These are phyloP conservation scores for Colinus virginianus DNA, from an alignment of 2,113 vertebrate species.

Conservation along the genomic window DNA sequence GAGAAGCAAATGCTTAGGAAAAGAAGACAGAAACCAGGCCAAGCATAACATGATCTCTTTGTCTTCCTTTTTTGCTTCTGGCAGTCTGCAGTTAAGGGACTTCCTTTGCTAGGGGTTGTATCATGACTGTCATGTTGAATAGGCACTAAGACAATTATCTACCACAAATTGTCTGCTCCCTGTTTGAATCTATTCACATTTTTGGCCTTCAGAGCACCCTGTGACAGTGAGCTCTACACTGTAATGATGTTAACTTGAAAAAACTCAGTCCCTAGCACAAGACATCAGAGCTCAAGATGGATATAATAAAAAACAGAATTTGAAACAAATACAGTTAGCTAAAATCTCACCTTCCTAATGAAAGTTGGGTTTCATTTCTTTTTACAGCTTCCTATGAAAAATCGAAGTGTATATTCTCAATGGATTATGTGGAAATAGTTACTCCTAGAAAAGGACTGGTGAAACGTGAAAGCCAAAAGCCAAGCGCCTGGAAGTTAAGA, in stretches of 20 bases:
- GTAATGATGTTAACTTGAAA: not conserved
- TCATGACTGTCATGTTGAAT: not conserved
- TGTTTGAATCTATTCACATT: conserved; percentile 4
- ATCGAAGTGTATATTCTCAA: not conserved
- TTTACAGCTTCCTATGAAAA: not conserved
- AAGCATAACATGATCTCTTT: not conserved
- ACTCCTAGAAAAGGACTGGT: not conserved
- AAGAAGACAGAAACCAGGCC: not conserved
- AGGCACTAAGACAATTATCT: conserved; percentile 25
- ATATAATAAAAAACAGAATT: not conserved
- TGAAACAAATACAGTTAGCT: not conserved
- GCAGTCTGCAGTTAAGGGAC: not conserved
- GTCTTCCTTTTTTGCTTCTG: not conserved
- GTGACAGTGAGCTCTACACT: not conserved
- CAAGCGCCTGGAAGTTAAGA: not conserved
- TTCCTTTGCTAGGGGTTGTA: not conserved
- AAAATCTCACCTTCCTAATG: not conserved
- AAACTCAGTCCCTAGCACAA: not conserved
- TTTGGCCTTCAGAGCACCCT: not conserved
- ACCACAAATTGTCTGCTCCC: not conserved
- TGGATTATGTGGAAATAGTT: not conserved
- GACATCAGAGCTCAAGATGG: not conserved
- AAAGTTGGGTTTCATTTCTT: not conserved
- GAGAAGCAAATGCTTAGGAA: not conserved
- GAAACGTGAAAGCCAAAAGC: not conserved